A percentile compares a stretch with the other conserved stretches of the same genome.
These are phyloP conservation scores for Pipra filicauda DNA, from an alignment of 2,113 vertebrate genomes.

Conservation along the genomic window DNA sequence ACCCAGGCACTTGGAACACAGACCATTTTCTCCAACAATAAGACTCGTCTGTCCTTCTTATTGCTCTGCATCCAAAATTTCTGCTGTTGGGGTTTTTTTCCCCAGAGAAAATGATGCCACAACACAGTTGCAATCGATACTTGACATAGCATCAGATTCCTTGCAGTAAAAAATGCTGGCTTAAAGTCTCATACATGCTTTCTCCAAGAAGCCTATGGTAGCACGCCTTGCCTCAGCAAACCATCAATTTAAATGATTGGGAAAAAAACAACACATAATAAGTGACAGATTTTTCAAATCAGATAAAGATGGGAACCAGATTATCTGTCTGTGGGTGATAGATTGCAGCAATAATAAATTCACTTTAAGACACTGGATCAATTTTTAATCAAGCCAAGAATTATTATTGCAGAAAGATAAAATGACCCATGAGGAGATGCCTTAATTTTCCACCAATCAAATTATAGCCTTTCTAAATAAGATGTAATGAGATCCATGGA, in stretches of 20 bases:
- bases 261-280: slow-evolving; percentile 84
- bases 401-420: slow-evolving; percentile 99
- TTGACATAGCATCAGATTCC: slow-evolving; percentile 66
- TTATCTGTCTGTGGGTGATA: slow-evolving; percentile 98
- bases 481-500: slow-evolving; percentile 89
- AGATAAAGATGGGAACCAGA: slow-evolving; percentile 98
- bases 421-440: slow-evolving; percentile 96
- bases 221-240: slow-evolving; percentile 68
- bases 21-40: not conserved
- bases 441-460: slow-evolving; percentile 98
- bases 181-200: slow-evolving; percentile 1
- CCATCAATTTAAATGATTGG: slow-evolving; percentile 85
- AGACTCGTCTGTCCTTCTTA: not conserved
- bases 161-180: slow-evolving; percentile 57
- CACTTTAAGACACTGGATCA: slow-evolving; percentile 98
- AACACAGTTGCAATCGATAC: slow-evolving; percentile 63
- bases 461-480: slow-evolving; percentile 93
- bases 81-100: slow-evolving; percentile 20
- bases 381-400: slow-evolving; percentile 99
- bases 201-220: slow-evolving; percentile 64
- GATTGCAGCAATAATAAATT: slow-evolving; percentile 99
- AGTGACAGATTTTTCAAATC: slow-evolving; percentile 92
- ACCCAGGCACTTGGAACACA: not conserved
- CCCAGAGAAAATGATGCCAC: slow-evolving; percentile 61
- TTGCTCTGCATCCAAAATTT: slow-evolving; percentile 35